Evolutionary conservation across 2,797 vertebrate species (phyloP), one percentile per base, ranked within the genome.

Genomic region (Spea hammondii): DNA sequence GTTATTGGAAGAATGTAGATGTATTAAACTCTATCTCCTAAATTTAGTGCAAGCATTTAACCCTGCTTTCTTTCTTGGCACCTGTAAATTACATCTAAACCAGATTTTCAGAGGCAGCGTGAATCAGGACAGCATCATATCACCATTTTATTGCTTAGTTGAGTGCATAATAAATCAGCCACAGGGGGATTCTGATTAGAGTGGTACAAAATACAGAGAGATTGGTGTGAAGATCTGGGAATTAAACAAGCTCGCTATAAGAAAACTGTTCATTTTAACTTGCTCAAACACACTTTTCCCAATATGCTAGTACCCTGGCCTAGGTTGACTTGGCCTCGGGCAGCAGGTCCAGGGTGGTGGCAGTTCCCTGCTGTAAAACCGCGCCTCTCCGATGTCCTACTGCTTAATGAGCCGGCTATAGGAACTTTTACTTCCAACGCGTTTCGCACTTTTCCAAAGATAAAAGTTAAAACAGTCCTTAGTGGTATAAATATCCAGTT

Each of bases 1-100:
- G 70, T 82, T 82, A 82, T 82, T 82, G 79, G 79, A 77, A 77
- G 70, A 75, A 77, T 82, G 79, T 76, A 73, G 79, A 82, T 82
- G 74, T 77, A 82, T 82, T 82, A 82, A 65, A 49, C 79, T 71
- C 65, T 77, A 72, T 82, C 79, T 77, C 74, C 70, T 77, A 77
- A 82, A 82, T 77, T 82, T 82, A 82, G 65, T 82, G 75, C 65
- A 14, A 77, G 74, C 54, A 46, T 77, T 82, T 77, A 82, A 77
- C 79, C 74, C 74, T 67, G 74, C 70, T 73, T 48, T 72, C 59
- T 55, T 75, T 64, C 48, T 46, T 70, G 64, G 64, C 79, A 82
- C 70, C 79, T 62, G 64, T 77, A 82, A 82, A 82, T 77, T 82
- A 82, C 70, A 77, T 72, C 74, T 69, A 77, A 81, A 77, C 70